Conservation (phyloP, 2,113 vertebrate genomes). For the Gila orcuttii region DNA sequence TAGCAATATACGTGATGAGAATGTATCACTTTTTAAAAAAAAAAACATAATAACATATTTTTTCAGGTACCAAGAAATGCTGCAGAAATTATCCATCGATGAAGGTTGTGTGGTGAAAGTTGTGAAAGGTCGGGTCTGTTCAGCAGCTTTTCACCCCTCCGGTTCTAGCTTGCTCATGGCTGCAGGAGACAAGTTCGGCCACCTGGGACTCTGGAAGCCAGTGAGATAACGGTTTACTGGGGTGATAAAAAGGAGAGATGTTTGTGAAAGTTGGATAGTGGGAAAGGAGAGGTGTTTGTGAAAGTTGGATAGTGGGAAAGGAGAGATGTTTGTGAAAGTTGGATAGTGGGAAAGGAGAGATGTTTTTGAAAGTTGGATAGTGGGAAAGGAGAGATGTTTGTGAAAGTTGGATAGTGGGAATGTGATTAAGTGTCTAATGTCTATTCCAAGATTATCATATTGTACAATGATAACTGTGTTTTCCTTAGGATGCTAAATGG, state of each 20-base stretch:
- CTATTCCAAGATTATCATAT: not conserved
- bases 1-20: not conserved
- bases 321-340: not conserved
- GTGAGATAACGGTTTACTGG: constrained; percentile 67
- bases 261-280: no score
- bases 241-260: not conserved
- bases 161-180: constrained; percentile 80
- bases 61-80: constrained; percentile 76
- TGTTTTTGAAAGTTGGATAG: no score
- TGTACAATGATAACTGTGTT: not conserved
- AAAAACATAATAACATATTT: constrained; percentile 17
- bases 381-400: no score
- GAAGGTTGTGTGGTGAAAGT: constrained; percentile 76
- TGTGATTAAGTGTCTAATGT: not conserved
- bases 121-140: constrained; percentile 74
- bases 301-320: not conserved
- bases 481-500: constrained; percentile 68
- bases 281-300: not conserved
- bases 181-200: constrained; percentile 81
- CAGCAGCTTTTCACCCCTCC: constrained; percentile 85
- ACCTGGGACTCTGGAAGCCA: constrained; percentile 86
- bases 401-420: not conserved
- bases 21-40: no score
- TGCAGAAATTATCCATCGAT: constrained; percentile 70
- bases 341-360: no score